Evolutionary conservation across 2,888 invertebrate genomes (phyloP), one percentile per base, ranked within the genome.

Genomic region (Sesia apiformis): DNA sequence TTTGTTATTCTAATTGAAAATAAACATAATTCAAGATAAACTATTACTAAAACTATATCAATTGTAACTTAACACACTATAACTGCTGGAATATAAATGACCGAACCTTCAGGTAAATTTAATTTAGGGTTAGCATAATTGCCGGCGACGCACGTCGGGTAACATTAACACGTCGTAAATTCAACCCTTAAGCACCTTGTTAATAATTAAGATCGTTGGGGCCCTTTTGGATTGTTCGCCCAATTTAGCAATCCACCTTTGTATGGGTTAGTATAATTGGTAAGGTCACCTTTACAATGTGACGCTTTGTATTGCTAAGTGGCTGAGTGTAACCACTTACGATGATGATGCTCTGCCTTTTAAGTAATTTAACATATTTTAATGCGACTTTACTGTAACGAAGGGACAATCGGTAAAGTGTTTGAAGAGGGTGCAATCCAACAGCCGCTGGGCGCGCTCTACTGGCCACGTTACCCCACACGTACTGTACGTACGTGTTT

Each of bases 161-260:
- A 70, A 64, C 79, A 86, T 86, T 86, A 87, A 82, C 87, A 86
- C 84, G 70, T 84, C 81, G 82, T 85, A 86, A 84, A 84, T 86
- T 84, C 72, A 79, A 81, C 82, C 84, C 82, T 74, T 75, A 78
- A 86, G 80, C 79, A 85, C 85, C 85, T 84, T 82, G 81, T 77
- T 84, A 85, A 84, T 87, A 86, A 87, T 85, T 84, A 83, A 81
- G 86, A 81, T 83, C 72, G 76, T 77, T 67, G 70, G 71, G 70
- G 64, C 74, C 64, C 63, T 60, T 63, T 63, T 66, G 72, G 70
- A 72, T 71, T 72, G 77, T 76, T 70, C 66, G 73, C 70, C 50
- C 56, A 56, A 60, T 60, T 60, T 56, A 53, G 54, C 58, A 58
- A 78, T 77, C 75, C 73, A 75, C 74, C 73, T 66, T 53, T 60